Evolutionary conservation across 2,888 invertebrate genomes (phyloP), one percentile per base, ranked within the genome.

Genomic region (Baccha elongata): DNA sequence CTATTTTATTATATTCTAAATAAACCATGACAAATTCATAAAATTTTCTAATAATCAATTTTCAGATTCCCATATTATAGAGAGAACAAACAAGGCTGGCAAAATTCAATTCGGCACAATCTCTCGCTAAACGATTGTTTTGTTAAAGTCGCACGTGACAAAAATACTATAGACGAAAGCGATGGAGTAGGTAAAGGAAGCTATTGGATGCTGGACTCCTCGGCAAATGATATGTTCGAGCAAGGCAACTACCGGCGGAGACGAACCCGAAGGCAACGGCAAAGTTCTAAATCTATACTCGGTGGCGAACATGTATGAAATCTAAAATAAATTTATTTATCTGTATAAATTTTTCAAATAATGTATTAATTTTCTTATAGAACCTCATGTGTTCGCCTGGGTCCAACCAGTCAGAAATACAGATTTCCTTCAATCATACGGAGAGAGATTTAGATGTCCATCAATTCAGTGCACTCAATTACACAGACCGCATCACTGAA

Each of bases 221-320:
- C 95, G 67, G 95, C 95, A 46, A 93, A 93, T 85, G 95, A 95
- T 88, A 96, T 96, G 96, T 96, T 96, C 89, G 96, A 96, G 88
- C 95, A 96, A 87, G 96, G 96, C n/a, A 96, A 96, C 88, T 96
- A 96, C 89, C 91, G 96, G 65, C 91, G 96, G 53, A 91, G 96
- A 71, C 92, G 94, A 85, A 93, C 94, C 50, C 91, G 94, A 64
- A 90, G 93, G 11, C 93, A 93, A 85, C 89, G 93, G 26, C 90
- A 90, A 52, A 87, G 88, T 60, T 79, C 85, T 40, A 90, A 87
- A 52, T 52, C 86, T 21, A 13, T 86, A 21, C 69, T 86, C 21
- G 75, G 40, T 23, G 40, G 48, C 17, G 83, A 83, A 29, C 78
- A 78, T 32, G 83, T 83, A 73, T 69, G 64, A 3, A 37, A 23